Evolutionary conservation across 35 echinoderm and acorn worm genomes (phyloP), one percentile per base, ranked within the genome.

Genomic region (Heliocidaris tuberculata): DNA sequence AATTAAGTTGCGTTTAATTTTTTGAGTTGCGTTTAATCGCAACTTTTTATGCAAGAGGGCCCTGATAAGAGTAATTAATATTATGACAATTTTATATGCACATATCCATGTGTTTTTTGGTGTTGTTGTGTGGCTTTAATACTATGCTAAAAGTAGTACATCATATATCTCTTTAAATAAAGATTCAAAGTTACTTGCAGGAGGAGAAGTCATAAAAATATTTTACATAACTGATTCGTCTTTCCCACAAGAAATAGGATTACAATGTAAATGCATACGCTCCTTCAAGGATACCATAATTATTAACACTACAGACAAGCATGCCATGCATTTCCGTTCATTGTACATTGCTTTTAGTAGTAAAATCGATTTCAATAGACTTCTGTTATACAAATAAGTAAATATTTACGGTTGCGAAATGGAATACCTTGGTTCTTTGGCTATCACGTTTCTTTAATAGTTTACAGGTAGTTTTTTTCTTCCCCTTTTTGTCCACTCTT

Each of bases 281-380:
- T 78, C 19, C 65, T 78, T 24, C 17, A 70, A 17, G 3, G 60
- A 70, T 70, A 70, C 24, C 60, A 70, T 70, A 70, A 6, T 21
- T 70, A 27, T 70, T 56, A 56, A 78, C 65, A 27, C 65, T 78
- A 78, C 27, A 27, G 21, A 27, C 27, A 78, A 78, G 27, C 8
- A n/a, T 78, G 21, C 21, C 21, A 19, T 21, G 4, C 65, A n/a
- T 78, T n/a, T 8, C 21, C 8, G 17, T 78, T 78, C 21, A 78
- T 78, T 78, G 6, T n/a, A 17, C 27, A 78, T 6, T 27, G 65
- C 65, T 78, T 78, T 78, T 19, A 78, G 65, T n/a, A 78, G 17
- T 78, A 78, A 78, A 78, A n/a, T 78, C 65, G 65, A 78, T 78
- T 78, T 78, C 65, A 78, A 78, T 78, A 24, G 65, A 78, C 65